Percentiles rank a stretch among this genome's conserved stretches.
Evolutionary conservation across 2,888 invertebrate species (phyloP).

Genomic region (Scaeva pyrastri): DNA sequence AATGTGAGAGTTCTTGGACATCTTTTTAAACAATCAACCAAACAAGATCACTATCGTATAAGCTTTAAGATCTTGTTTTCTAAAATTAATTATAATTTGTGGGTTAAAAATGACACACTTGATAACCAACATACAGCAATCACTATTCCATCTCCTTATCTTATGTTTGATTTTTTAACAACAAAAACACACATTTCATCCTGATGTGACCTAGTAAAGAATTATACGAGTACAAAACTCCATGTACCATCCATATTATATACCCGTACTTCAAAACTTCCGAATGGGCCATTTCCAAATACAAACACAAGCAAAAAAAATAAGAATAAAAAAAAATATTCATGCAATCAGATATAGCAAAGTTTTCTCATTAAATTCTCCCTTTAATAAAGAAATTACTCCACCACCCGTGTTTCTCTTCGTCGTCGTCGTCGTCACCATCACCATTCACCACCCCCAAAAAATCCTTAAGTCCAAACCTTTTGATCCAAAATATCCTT

Average conservation of each 20-base stretch:
- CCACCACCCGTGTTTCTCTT: too few species aligned
- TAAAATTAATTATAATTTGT: too few species aligned
- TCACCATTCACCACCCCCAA: not conserved
- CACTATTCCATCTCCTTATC: not conserved
- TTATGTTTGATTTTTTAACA: slow-evolving; percentile 1
- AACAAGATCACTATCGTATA: too few species aligned
- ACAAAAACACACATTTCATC: not conserved
- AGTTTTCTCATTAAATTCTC: slow-evolving; percentile 70
- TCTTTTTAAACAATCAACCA: too few species aligned
- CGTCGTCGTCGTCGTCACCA: too few species aligned
- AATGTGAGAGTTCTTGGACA: too few species aligned
- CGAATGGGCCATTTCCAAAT: slow-evolving; percentile 1
- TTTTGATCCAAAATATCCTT: slow-evolving; percentile 9
- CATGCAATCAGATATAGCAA: slow-evolving; percentile 65
- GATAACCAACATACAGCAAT: not conserved
- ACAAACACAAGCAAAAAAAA: slow-evolving; percentile 25
- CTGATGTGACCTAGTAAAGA: slow-evolving; percentile 5
- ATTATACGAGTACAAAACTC: not conserved
- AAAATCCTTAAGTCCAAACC: slow-evolving; percentile 17
- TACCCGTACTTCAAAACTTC: slow-evolving; percentile 5
- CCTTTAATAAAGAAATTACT: slow-evolving; percentile 40
- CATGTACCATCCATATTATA: not conserved
- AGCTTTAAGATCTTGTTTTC: too few species aligned
- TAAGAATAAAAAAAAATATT: slow-evolving; percentile 18
- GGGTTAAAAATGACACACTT: too few species aligned